Base-by-base conservation (phyloP, 2,797 vertebrate genomes). In the Rhodeus uyekii region DNA sequence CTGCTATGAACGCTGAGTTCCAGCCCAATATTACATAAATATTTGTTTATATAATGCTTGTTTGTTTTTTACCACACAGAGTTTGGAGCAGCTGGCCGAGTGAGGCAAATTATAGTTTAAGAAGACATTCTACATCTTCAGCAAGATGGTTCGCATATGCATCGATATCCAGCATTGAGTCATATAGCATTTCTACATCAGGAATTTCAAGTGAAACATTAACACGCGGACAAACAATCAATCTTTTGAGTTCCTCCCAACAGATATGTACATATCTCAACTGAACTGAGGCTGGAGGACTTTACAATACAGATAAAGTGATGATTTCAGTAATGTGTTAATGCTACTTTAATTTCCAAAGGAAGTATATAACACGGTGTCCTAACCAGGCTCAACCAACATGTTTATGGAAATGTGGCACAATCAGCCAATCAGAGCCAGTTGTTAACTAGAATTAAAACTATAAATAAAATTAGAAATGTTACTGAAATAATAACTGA, bases 111-210 rank as follows among this genome's bases (percentile, higher is more conserved):
- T 27, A 73, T 10, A 46, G 38, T 22, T 29, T 29, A 36, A 64
- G 19, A 61, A 61, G 7, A 29, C 48, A 36, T 7, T 78, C n/a
- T 60, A 22, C n/a, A 80, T 34, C 18, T 79, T 55, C 7, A 18
- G 22, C 38, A 61, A 61, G 50, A 29, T 58, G 50, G 16, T 72
- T 80, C 7, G 16, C 55, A 63, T 65, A 74, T 64, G 58, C 24
- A 74, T 53, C 53, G 44, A 74, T n/a, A 73, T 64, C 44, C 69
- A 74, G 58, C 44, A 81, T 75, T n/a, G 34, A 64, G 58, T 58
- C 36, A 34, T 34, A 60, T 18, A 79, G 78, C 78, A 72, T 75
- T 73, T 75, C 75, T 76, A 82, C 61, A 74, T 46, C 29, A 72
- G 24, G 22, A 48, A 61, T 65, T 80, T 73, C 1, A 81, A 73